Percentiles rank a stretch among this genome's conserved stretches.
These are phyloP conservation scores for Capitulum mitella DNA, from an alignment of 2,888 invertebrate genomes.

Conservation along the genomic window DNA sequence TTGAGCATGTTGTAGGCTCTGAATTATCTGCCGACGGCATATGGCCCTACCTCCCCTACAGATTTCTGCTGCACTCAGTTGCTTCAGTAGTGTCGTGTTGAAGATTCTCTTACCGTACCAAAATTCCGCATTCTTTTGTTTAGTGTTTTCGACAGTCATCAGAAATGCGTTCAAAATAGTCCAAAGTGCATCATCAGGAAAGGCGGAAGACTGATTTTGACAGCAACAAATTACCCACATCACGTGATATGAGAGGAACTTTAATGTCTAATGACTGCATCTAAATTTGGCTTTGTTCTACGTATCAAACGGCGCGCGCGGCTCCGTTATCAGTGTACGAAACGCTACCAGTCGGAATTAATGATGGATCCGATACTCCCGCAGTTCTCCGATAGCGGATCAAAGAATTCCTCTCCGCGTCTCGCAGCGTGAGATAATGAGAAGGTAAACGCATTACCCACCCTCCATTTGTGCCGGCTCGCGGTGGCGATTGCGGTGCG, in stretches of 20 bases:
- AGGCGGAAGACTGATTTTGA: background rate
- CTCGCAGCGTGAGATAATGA: conserved; percentile 19
- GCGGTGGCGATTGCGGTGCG: background rate
- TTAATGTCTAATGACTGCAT: background rate
- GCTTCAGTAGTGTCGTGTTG: no score
- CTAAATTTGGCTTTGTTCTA: conserved; percentile 24
- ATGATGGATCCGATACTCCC: background rate
- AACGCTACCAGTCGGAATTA: conserved; percentile 14
- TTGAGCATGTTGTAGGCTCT: no score
- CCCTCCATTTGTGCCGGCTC: background rate
- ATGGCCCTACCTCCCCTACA: no score
- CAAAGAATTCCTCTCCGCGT: conserved; percentile 16
- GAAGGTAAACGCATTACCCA: conserved; percentile 20
- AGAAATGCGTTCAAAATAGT: no score
- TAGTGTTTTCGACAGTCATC: no score
- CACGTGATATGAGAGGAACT: background rate
- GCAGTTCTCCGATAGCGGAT: background rate
- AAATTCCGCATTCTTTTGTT: no score
- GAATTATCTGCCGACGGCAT: no score
- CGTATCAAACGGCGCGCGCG: background rate
- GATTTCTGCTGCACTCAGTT: no score
- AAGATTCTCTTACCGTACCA: no score
- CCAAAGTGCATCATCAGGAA: background rate
- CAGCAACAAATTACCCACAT: conserved; percentile 3
- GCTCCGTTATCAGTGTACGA: background rate